A percentile compares a stretch with the other conserved stretches of the same genome.
These are phyloP conservation scores for Cephalopterus ornatus DNA, from an alignment of 2,113 vertebrate species.

Conservation along the genomic window DNA sequence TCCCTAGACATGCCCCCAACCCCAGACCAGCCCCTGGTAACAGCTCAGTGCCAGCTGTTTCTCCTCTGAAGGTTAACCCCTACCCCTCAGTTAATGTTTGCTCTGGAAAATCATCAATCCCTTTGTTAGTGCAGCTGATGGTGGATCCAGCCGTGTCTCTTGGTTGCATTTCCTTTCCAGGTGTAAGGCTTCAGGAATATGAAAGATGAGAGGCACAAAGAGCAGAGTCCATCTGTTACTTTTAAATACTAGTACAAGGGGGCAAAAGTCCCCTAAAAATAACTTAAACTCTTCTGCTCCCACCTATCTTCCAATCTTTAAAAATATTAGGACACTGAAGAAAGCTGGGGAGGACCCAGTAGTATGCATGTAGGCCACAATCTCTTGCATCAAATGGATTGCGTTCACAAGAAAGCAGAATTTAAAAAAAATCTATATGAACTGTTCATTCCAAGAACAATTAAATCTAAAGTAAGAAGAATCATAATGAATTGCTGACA, in stretches of 20 bases:
- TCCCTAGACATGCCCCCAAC: background rate
- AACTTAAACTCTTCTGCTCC: slow-evolving; percentile 15
- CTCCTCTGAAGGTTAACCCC: background rate
- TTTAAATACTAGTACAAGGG: background rate
- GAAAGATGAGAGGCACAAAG: background rate
- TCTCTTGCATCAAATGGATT: background rate
- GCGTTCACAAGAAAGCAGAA: background rate
- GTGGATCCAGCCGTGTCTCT: background rate
- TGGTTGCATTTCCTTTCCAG: background rate
- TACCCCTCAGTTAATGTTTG: background rate
- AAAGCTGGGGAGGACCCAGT: rapidly evolving
- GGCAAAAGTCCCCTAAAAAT: background rate
- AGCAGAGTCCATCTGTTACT: background rate
- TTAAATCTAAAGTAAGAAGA: background rate
- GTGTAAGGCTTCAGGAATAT: slow-evolving; percentile 17
- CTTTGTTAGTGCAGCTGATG: background rate
- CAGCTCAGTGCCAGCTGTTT: background rate
- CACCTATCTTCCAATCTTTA: background rate
- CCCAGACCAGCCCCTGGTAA: background rate
- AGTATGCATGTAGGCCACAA: background rate
- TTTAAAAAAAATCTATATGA: background rate
- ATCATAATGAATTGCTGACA: background rate
- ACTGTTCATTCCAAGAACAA: slow-evolving; percentile 17
- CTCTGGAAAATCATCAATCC: slow-evolving; percentile 23
- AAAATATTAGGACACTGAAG: background rate